phyloP scores from a whole-genome alignment of 2,888 invertebrate genomes.

The Ichneumon xanthorius region DNA sequence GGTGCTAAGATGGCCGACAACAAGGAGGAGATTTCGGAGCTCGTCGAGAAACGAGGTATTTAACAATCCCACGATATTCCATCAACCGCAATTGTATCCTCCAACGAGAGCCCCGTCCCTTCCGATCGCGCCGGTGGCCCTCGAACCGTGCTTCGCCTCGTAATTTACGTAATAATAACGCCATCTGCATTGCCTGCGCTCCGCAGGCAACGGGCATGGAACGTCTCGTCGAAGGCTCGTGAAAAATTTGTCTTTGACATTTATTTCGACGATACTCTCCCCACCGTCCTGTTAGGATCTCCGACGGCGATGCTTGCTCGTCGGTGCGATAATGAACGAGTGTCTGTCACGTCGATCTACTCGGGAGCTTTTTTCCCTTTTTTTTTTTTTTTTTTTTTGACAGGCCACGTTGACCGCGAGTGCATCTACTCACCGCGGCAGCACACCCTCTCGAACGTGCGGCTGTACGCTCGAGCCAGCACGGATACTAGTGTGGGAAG shows the following conservation, averaged over 20 bases:
- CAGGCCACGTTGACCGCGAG: conserved; percentile 72
- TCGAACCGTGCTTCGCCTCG: conserved; percentile 45
- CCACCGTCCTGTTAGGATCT: not conserved
- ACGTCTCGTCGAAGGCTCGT: conserved; percentile 61
- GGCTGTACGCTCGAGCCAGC: conserved; percentile 49
- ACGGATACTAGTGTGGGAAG: conserved; percentile 53
- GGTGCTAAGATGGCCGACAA: conserved; percentile 85
- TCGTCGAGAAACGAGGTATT: conserved; percentile 84
- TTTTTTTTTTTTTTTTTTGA: conserved; percentile 68
- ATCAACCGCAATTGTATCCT: conserved; percentile 62
- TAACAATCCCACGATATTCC: conserved; percentile 70
- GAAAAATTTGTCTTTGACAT: conserved; percentile 16
- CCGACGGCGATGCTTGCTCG: conserved; percentile 1
- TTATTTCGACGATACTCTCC: not conserved
- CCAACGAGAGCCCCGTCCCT: conserved; percentile 40
- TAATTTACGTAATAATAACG: conserved; percentile 75
- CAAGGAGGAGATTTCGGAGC: conserved; percentile 84
- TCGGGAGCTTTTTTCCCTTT: conserved; percentile 36
- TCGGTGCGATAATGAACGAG: conserved; percentile 19
- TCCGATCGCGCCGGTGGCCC: conserved; percentile 7
- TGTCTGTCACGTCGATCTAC: conserved; percentile 66
- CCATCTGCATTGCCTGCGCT: conserved; percentile 77
- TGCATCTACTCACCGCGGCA: conserved; percentile 53
- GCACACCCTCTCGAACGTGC: conserved; percentile 17
- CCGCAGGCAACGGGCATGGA: conserved; percentile 70